Conservation (phyloP, 2,888 invertebrate species). For the Tachina lurida region DNA sequence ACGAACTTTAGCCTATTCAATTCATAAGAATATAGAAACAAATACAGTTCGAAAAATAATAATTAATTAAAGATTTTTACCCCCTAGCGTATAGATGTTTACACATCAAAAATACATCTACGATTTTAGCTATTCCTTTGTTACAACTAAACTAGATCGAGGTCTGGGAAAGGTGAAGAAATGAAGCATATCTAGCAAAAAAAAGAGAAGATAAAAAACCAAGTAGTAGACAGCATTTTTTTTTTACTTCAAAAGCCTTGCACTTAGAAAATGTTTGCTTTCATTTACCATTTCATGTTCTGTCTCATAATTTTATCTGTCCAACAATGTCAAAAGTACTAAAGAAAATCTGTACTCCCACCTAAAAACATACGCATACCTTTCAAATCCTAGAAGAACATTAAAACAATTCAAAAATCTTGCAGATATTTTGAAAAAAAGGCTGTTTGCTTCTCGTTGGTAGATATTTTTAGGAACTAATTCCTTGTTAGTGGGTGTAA, state of each 20-base stretch:
- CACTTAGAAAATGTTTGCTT: slow-evolving; percentile 20
- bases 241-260: slow-evolving; percentile 37
- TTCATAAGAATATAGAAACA: too few species aligned
- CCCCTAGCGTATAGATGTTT: too few species aligned
- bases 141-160: neutral
- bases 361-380: slow-evolving; percentile 36
- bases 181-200: slow-evolving; percentile 13
- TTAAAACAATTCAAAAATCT: slow-evolving; percentile 38
- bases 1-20: too few species aligned
- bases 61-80: too few species aligned
- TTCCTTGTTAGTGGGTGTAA: slow-evolving; percentile 4
- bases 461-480: slow-evolving; percentile 31
- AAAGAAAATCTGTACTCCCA: slow-evolving; percentile 37
- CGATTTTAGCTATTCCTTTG: too few species aligned
- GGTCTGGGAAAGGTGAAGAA: neutral
- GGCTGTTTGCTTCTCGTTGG: slow-evolving; percentile 45
- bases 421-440: slow-evolving; percentile 28
- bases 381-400: slow-evolving; percentile 31
- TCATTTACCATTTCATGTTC: slow-evolving; percentile 40
- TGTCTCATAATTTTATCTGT: slow-evolving; percentile 45
- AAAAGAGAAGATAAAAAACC: neutral
- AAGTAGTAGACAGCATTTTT: too few species aligned
- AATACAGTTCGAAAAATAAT: too few species aligned
- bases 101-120: too few species aligned
- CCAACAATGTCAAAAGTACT: slow-evolving; percentile 1